phyloP scores from a whole-genome alignment of 2,888 invertebrate species.

The Melipona beecheii region DNA sequence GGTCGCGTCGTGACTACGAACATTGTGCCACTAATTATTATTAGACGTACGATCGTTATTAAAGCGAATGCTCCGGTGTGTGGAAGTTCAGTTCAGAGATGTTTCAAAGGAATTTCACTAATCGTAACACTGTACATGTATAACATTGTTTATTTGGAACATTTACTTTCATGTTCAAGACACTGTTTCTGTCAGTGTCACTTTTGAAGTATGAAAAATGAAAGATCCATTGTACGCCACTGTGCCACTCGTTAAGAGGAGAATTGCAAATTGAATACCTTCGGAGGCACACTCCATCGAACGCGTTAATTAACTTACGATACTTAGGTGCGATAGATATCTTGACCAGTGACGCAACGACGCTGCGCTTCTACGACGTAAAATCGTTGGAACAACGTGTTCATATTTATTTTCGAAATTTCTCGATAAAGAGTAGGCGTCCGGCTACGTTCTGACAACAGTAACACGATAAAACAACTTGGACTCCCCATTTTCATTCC shows the following conservation, averaged over 20 bases:
- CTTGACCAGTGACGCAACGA: conserved; percentile 26
- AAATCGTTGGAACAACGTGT: not conserved
- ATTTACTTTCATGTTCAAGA: not conserved
- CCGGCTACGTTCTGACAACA: not conserved
- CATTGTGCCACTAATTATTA: not conserved
- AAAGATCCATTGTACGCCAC: not conserved
- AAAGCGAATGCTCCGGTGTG: too few relatives aligned
- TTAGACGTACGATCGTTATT: not conserved
- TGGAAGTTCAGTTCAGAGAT: not conserved
- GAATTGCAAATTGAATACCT: not conserved
- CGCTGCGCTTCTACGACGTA: conserved; percentile 9
- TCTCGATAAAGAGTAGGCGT: not conserved
- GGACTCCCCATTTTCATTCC: too few relatives aligned
- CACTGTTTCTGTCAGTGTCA: not conserved
- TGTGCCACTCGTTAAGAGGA: not conserved
- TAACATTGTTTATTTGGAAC: not conserved
- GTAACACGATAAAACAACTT: not conserved
- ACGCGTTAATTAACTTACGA: conserved; percentile 39
- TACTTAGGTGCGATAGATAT: conserved; percentile 20
- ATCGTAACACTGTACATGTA: too few relatives aligned
- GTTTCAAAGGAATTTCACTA: not conserved
- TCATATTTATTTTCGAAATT: not conserved
- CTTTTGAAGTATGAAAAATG: not conserved
- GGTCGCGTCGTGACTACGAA: not conserved
- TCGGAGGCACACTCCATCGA: not conserved